phyloP scores from a whole-genome alignment of 23 tunicate species.

The Halocynthia roretzi region DNA sequence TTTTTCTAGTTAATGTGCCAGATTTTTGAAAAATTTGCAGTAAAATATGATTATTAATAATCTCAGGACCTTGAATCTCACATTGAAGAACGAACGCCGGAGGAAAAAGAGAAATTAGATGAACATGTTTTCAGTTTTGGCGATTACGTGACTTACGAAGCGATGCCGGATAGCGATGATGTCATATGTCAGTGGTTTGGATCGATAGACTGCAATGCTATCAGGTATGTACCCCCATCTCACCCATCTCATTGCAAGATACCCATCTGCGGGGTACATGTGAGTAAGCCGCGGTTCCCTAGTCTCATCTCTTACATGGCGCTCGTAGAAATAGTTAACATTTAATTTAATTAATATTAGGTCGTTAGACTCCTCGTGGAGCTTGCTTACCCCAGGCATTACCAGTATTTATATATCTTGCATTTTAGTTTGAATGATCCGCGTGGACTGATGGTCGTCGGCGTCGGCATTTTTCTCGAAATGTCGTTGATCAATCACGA shows the following conservation, averaged over 20 bases:
- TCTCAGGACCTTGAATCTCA: conserved; percentile 58
- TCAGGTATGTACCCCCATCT: conserved; percentile 36
- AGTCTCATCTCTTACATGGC: too few relatives aligned
- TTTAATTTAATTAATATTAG: too few relatives aligned
- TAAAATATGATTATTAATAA: background rate
- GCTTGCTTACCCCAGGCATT: background rate
- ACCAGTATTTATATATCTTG: background rate
- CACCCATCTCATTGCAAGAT: too few relatives aligned
- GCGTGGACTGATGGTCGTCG: conserved; percentile 61
- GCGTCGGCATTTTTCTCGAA: conserved; percentile 84
- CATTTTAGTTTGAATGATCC: conserved; percentile 62
- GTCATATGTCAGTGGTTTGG: conserved; percentile 82
- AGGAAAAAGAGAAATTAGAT: conserved; percentile 58
- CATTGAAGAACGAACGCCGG: conserved; percentile 48
- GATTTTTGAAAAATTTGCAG: background rate
- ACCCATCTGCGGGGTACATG: too few relatives aligned
- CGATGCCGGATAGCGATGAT: conserved; percentile 88
- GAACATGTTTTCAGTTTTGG: conserved; percentile 86
- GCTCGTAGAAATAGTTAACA: too few relatives aligned
- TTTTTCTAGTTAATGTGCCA: background rate
- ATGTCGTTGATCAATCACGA: conserved; percentile 75
- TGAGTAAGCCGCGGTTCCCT: too few relatives aligned
- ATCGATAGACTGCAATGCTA: conserved; percentile 88
- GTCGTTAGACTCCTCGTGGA: background rate
- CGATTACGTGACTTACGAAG: conserved; percentile 91